phyloP scores from a whole-genome alignment of 2,888 invertebrate species.

The Lycaena phlaeas region DNA sequence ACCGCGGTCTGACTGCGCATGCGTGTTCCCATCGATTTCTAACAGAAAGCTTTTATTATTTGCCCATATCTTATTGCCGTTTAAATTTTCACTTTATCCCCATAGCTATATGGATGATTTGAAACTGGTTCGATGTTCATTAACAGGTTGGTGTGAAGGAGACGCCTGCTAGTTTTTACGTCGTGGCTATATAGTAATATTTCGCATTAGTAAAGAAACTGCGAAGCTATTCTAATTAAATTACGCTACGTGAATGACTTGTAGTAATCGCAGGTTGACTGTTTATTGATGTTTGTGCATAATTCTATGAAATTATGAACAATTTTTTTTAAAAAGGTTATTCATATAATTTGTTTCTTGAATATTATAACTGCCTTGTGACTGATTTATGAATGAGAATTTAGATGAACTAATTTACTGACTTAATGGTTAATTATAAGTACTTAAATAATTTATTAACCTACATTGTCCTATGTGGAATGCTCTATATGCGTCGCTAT shows the following conservation, averaged over 20 bases:
- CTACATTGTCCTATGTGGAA: too few species aligned
- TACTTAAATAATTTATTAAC: too few species aligned
- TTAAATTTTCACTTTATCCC: slow-evolving; percentile 12
- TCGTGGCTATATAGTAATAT: not conserved
- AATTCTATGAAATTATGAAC: too few species aligned
- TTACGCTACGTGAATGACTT: too few species aligned
- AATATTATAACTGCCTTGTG: too few species aligned
- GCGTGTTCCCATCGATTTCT: slow-evolving; percentile 47
- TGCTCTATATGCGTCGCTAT: too few species aligned
- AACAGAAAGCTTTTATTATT: slow-evolving; percentile 37
- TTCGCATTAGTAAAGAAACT: not conserved
- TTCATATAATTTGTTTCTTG: too few species aligned
- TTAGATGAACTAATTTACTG: too few species aligned
- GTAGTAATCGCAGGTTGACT: not conserved
- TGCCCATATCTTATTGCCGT: slow-evolving; percentile 14
- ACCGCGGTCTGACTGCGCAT: slow-evolving; percentile 32
- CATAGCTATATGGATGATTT: not conserved
- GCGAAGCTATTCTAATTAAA: not conserved
- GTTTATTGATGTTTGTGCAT: too few species aligned
- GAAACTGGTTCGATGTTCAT: not conserved
- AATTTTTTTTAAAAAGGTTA: too few species aligned
- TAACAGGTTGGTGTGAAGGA: slow-evolving; percentile 16
- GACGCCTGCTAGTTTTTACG: not conserved
- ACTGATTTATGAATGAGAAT: too few species aligned
- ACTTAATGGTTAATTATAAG: too few species aligned